Percentiles rank a stretch among this genome's conserved stretches.
phyloP scores from a whole-genome alignment of 2,797 vertebrate species.

The Oreonectes daqikongensis region DNA sequence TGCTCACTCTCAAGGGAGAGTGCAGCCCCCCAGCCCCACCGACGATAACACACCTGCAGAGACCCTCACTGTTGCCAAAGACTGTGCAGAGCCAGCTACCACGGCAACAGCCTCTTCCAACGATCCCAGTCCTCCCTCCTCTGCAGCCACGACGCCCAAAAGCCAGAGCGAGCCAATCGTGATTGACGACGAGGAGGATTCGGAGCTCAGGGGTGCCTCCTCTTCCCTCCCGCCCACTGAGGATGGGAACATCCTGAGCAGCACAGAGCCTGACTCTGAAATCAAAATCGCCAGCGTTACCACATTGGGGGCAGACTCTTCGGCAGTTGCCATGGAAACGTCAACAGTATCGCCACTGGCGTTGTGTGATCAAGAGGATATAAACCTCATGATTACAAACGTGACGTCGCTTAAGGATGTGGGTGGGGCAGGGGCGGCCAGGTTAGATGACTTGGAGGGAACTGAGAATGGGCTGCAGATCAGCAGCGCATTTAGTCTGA shows the following conservation, averaged over 20 bases:
- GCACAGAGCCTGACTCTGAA: constrained; percentile 95
- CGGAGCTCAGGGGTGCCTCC: constrained; percentile 77
- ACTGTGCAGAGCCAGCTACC: constrained; percentile 74
- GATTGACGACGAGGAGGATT: constrained; percentile 97
- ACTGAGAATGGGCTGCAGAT: constrained; percentile 92
- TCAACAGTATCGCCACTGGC: constrained; percentile 24
- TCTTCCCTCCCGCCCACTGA: constrained; percentile 52
- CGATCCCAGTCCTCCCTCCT: constrained; percentile 62
- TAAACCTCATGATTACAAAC: constrained; percentile 97
- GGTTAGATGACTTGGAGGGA: constrained; percentile 79
- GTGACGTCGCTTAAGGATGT: constrained; percentile 91
- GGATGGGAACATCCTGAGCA: constrained; percentile 76
- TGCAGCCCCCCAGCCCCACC: constrained; percentile 30
- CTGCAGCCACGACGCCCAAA: constrained; percentile 74
- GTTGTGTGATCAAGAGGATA: constrained; percentile 69
- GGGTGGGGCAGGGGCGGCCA: constrained; percentile 70
- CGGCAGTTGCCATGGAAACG: constrained; percentile 32
- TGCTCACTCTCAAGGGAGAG: constrained; percentile 60
- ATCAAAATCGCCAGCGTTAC: constrained; percentile 97
- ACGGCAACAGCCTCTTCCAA: constrained; percentile 71
- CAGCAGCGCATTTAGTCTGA: constrained; percentile 86
- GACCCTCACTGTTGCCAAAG: constrained; percentile 68
- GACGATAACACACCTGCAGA: constrained; percentile 57
- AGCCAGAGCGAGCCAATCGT: constrained; percentile 91
- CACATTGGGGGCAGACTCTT: constrained; percentile 83